Percentiles rank a stretch among this genome's conserved stretches.
These are phyloP conservation scores for Rhaphigaster nebulosa DNA, from an alignment of 2,888 invertebrate genomes.

Conservation along the genomic window DNA sequence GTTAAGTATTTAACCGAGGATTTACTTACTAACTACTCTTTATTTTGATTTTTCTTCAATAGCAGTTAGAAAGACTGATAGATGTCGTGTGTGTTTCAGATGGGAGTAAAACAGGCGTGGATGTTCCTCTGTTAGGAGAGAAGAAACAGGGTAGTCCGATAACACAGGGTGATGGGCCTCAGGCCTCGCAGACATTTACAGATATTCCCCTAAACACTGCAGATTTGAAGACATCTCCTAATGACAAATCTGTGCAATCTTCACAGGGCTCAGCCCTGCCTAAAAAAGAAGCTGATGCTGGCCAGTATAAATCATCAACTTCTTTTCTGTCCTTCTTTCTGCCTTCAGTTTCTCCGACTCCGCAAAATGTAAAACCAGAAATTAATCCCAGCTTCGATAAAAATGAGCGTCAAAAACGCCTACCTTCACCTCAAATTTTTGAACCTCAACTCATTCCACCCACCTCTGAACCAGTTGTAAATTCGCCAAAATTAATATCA, in stretches of 20 bases:
- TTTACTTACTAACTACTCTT: constrained; percentile 33
- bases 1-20: constrained; percentile 31
- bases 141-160: constrained; percentile 52
- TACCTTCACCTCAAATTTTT: background rate
- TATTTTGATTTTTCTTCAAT: constrained; percentile 27
- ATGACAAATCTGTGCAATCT: background rate
- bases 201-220: constrained; percentile 50
- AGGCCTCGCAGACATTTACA: constrained; percentile 2
- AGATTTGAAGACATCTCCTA: background rate
- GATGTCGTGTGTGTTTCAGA: constrained; percentile 58
- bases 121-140: constrained; percentile 52
- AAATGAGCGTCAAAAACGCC: constrained; percentile 1
- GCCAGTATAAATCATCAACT: constrained; percentile 10
- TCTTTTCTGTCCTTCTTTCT: background rate
- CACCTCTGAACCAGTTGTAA: constrained; percentile 29
- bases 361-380: constrained; percentile 10
- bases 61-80: constrained; percentile 52
- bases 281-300: constrained; percentile 13
- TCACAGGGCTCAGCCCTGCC: constrained; percentile 7
- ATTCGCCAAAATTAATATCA: background rate
- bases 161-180: constrained; percentile 12
- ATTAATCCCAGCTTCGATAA: constrained; percentile 15
- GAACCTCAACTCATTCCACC: constrained; percentile 32
- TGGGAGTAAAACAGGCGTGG: constrained; percentile 49
- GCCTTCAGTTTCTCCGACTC: background rate